These are phyloP conservation scores for Odontamblyopus lacepedii DNA, from an alignment of 2,797 vertebrate genomes.

Conservation along the genomic window DNA sequence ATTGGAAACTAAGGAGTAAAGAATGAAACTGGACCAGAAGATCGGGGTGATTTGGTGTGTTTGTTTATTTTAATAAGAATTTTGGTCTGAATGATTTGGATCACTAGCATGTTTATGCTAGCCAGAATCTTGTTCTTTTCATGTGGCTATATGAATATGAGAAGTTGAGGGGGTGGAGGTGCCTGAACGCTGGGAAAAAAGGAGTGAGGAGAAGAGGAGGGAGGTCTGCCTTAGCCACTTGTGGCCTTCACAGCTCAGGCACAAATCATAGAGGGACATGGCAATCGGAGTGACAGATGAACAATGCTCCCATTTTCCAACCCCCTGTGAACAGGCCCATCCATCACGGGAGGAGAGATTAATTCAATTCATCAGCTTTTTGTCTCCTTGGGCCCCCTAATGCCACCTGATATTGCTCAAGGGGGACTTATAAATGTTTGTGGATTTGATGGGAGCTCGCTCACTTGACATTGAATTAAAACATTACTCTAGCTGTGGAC, in stretches of 20 bases:
- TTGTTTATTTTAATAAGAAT: too few species aligned
- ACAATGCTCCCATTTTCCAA: constrained; percentile 78
- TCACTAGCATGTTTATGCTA: not conserved
- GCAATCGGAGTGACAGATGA: constrained; percentile 82
- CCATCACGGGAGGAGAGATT: constrained; percentile 78
- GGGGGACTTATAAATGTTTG: constrained; percentile 76
- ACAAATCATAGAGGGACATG: constrained; percentile 79
- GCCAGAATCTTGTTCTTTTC: constrained; percentile 21
- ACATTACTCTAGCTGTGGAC: constrained; percentile 64
- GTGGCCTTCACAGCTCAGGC: constrained; percentile 75
- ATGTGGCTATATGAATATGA: constrained; percentile 50
- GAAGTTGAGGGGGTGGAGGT: constrained; percentile 43
- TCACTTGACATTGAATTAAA: constrained; percentile 76
- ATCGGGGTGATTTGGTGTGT: too few species aligned
- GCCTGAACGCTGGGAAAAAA: constrained; percentile 45
- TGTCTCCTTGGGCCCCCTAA: constrained; percentile 79
- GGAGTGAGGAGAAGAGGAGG: constrained; percentile 34
- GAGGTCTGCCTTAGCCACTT: constrained; percentile 78
- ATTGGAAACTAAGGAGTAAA: too few species aligned
- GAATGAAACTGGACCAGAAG: too few species aligned
- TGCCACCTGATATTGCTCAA: constrained; percentile 80
- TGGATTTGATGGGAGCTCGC: constrained; percentile 67
- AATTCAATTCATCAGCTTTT: constrained; percentile 83
- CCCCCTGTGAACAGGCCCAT: constrained; percentile 79
- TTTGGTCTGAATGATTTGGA: too few species aligned